These are phyloP conservation scores for Agapostemon virescens DNA, from an alignment of 2,888 invertebrate genomes.

Conservation along the genomic window DNA sequence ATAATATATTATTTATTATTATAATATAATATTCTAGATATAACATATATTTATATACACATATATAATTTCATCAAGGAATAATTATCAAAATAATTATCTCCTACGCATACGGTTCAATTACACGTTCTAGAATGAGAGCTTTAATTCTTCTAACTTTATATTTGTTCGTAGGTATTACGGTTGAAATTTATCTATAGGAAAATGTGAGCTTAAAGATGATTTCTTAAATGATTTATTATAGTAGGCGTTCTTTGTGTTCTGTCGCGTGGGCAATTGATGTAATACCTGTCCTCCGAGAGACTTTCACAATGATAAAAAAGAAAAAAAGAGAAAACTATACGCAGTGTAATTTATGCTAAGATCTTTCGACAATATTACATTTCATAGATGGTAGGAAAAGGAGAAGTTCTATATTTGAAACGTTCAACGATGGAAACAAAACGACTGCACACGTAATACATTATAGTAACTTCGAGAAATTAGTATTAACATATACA, in stretches of 20 bases:
- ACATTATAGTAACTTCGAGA: conserved; percentile 1
- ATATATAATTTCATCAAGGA: conserved; percentile 27
- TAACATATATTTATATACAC: not conserved
- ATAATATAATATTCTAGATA: too few relatives aligned
- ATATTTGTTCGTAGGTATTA: not conserved
- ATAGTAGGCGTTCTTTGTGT: conserved; percentile 18
- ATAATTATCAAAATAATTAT: conserved; percentile 40
- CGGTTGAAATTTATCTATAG: conserved; percentile 11
- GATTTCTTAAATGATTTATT: conserved; percentile 7
- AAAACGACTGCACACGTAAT: conserved; percentile 17
- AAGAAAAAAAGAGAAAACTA: not conserved
- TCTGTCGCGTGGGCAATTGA: not conserved
- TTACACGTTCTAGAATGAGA: conserved; percentile 15
- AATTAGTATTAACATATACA: conserved; percentile 29
- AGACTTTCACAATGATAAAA: too few relatives aligned
- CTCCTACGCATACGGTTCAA: conserved; percentile 11
- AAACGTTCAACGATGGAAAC: conserved; percentile 8
- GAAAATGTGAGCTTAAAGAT: conserved; percentile 23
- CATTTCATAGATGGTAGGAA: conserved; percentile 2
- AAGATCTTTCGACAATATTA: not conserved
- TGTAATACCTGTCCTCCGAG: conserved; percentile 31
- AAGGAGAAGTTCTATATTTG: not conserved
- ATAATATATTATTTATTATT: too few relatives aligned
- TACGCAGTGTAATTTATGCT: conserved; percentile 7
- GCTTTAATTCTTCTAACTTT: not conserved